Evolutionary conservation across 2,113 vertebrate species (phyloP).

Genomic region (Plecotus auritus): DNA sequence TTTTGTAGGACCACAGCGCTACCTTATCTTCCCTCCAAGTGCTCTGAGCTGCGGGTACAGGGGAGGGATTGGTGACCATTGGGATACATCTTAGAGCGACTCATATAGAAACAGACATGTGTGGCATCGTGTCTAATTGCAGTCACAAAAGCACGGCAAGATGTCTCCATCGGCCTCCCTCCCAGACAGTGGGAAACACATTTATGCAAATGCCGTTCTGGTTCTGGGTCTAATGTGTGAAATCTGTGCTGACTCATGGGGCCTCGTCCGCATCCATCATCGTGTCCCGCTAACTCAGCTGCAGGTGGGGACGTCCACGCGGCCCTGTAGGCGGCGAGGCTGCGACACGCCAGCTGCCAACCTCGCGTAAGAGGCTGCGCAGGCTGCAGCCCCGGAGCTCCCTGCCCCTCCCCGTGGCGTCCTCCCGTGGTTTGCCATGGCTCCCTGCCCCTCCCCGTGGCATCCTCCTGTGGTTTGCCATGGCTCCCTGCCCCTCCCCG

Average conservation of each 20-base stretch:
- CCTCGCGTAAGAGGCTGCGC: slow-evolving; percentile 18
- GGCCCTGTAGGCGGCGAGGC: slow-evolving; percentile 60
- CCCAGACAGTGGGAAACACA: neutral
- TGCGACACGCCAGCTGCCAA: slow-evolving; percentile 71
- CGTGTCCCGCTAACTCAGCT: neutral
- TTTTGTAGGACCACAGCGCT: neutral
- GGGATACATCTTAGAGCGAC: neutral
- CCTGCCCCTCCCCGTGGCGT: slow-evolving; percentile 25
- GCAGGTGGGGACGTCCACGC: neutral
- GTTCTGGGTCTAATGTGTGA: neutral
- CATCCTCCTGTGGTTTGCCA: neutral
- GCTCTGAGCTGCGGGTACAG: neutral
- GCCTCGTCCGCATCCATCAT: neutral
- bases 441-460: neutral
- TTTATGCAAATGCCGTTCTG: neutral
- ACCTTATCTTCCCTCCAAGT: neutral
- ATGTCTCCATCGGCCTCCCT: neutral
- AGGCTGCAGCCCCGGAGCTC: neutral
- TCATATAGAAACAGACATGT: neutral
- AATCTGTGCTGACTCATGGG: neutral
- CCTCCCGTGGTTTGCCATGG: neutral
- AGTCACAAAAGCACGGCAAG: neutral
- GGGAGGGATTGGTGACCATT: neutral
- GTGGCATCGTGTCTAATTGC: neutral
- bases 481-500: neutral